Base-by-base conservation (phyloP, 2,888 invertebrate genomes). In the Meandrusa payeni region DNA sequence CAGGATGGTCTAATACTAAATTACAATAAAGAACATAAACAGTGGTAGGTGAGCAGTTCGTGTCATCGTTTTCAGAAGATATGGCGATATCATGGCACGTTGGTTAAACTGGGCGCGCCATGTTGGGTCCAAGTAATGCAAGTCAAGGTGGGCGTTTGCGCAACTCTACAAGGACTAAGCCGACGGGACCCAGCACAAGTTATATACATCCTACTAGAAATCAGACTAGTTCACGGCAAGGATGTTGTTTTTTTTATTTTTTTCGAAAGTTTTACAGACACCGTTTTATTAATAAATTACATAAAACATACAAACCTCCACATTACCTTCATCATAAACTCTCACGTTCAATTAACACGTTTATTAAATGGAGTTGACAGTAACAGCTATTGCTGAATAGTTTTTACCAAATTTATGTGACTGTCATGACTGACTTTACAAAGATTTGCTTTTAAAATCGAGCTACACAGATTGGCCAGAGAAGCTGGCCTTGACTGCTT, bases 81-180 rank as follows among this genome's bases (percentile, higher is more conserved):
- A 59, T 53, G 54, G 54, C 48, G 50, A 45, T 46, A 40, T 15
- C 13, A 9, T 17, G 24, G 19, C 37, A 20, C 20, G 20, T 27
- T 31, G 20, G 37, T 20, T 27, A 20, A 23, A 32, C 13, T 47
- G 39, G 55, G 52, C 58, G 52, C 45, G 49, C 69, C 63, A 61
- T 66, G 62, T 69, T 69, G 55, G 63, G 67, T 63, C 60, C 64
- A 69, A 63, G 70, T 60, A 68, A 70, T 73, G 64, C 76, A 67
- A 73, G 70, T 78, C 78, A 80, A 79, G 76, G 76, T 76, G 64
- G 69, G 58, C 57, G 56, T 57, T 76, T 75, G 63, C 73, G 68
- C 71, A 80, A 77, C 60, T 48, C 41, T 47, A 55, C 61, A 66
- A 68, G 64, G 61, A 67, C 66, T 61, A 52, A 57, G 60, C 33